phyloP scores from a whole-genome alignment of 2,797 vertebrate genomes.

The Cyprinella venusta region DNA sequence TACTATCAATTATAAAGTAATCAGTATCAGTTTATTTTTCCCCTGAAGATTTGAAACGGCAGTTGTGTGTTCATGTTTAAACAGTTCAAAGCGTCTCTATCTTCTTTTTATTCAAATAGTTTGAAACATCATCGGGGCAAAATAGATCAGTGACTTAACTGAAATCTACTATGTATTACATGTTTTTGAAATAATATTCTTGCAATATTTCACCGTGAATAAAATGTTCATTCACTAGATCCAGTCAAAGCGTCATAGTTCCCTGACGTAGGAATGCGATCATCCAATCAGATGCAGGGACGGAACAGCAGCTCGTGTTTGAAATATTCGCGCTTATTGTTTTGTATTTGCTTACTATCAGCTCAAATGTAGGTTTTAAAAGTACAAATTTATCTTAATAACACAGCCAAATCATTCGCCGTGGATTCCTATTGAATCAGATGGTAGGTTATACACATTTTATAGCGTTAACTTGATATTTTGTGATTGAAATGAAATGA shows the following conservation, averaged over 20 bases:
- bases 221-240: neutral
- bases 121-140: neutral
- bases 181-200: neutral
- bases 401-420: neutral
- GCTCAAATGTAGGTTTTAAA: neutral
- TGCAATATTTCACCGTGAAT: neutral
- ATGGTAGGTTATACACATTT: slow-evolving; percentile 33
- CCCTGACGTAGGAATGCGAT: neutral
- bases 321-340: slow-evolving; percentile 75
- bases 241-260: slow-evolving; percentile 37
- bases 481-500: slow-evolving; percentile 9
- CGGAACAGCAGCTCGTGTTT: slow-evolving; percentile 71
- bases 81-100: too few species aligned
- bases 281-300: slow-evolving; percentile 67
- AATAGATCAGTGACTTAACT: neutral
- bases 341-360: slow-evolving; percentile 2
- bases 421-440: neutral
- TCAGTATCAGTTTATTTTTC: neutral
- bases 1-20: neutral
- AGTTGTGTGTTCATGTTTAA: too few species aligned
- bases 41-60: too few species aligned
- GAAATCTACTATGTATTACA: neutral
- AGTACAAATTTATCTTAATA: neutral
- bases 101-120: neutral
- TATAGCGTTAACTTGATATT: neutral